Base-by-base conservation (phyloP, 2,888 invertebrate species). In the Eucera pruinosa region DNA sequence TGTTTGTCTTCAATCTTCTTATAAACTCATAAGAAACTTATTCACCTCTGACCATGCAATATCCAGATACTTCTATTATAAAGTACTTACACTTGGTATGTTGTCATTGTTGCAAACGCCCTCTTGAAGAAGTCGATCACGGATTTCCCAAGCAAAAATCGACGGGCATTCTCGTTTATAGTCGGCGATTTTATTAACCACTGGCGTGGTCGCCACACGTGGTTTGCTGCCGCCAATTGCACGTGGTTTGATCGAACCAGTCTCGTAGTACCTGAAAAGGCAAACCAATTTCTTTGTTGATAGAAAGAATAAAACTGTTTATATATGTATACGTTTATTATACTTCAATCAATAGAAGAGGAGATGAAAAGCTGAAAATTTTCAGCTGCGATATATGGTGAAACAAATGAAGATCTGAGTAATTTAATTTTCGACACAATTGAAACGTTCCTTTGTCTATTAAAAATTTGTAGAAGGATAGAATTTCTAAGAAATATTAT, bases 111-210 rank as follows among this genome's bases (percentile, higher is more conserved):
- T 98, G 95, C 99, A 99, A 88, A 98, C 97, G 88, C 97, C 97
- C 92, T 99, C 99, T 74, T 97, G 96, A 69, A 99, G 95, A 87
- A 99, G 95, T 90, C 98, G 95, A 91, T 99, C 99, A 65, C 98
- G 94, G 92, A 99, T 99, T 94, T 99, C 99, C 99, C 99, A 99
- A 58, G 99, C 98, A 94, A 99, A 99, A 93, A 99, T 99, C 87
- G 98, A 98, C 41, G 98, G 98, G 93, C 98, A 98, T 93, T 99
- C 98, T 65, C 98, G 94, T 93, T 99, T 99, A 95, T 98, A 99
- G 92, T 97, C 97, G 68, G 98, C 98, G 88, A 99, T 98, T 94
- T 98, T 98, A 93, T 96, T 95, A 84, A 98, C 98, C 82, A 99
- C 99, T 48, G 96, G 96, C 66, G 97, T 96, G 62, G 98, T 98